Percentiles rank a stretch among this genome's conserved stretches.
These are phyloP conservation scores for Megaustenia siamemsis DNA, from an alignment of 2,888 invertebrate species.

Conservation along the genomic window DNA sequence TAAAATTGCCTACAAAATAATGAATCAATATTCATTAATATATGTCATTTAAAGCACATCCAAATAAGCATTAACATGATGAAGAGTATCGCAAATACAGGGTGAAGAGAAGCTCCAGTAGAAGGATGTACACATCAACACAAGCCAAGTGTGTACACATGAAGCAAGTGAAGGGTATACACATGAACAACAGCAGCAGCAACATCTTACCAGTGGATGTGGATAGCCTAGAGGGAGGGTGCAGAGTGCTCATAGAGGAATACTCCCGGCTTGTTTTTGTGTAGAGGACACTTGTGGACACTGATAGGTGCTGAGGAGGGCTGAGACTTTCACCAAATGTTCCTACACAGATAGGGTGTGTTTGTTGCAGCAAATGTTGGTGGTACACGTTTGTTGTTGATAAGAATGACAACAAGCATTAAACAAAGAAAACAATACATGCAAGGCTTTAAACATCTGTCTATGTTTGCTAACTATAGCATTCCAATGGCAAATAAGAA, in stretches of 20 bases:
- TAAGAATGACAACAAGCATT: slow-evolving; percentile 10
- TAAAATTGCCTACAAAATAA: too few species aligned
- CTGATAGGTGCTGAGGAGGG: slow-evolving; percentile 73
- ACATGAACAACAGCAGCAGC: neutral
- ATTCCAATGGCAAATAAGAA: too few species aligned
- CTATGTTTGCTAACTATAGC: neutral
- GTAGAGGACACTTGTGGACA: slow-evolving; percentile 74
- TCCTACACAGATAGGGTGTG: slow-evolving; percentile 56
- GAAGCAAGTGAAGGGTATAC: neutral
- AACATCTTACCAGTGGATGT: slow-evolving; percentile 66
- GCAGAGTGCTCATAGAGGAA: slow-evolving; percentile 68
- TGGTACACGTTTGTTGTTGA: slow-evolving; percentile 17
- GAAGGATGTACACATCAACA: too few species aligned
- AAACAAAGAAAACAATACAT: neutral
- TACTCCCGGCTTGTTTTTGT: slow-evolving; percentile 72
- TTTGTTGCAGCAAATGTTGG: neutral
- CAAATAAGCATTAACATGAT: too few species aligned
- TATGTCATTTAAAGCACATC: too few species aligned
- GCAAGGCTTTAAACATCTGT: neutral
- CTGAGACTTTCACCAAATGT: slow-evolving; percentile 63
- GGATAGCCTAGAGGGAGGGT: slow-evolving; percentile 65
- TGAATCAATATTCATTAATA: too few species aligned
- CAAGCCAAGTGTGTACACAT: too few species aligned
- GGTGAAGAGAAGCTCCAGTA: too few species aligned
- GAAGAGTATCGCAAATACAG: too few species aligned